Evolutionary conservation across 2,888 invertebrate species (phyloP).

Genomic region (Thereva nobilitata): DNA sequence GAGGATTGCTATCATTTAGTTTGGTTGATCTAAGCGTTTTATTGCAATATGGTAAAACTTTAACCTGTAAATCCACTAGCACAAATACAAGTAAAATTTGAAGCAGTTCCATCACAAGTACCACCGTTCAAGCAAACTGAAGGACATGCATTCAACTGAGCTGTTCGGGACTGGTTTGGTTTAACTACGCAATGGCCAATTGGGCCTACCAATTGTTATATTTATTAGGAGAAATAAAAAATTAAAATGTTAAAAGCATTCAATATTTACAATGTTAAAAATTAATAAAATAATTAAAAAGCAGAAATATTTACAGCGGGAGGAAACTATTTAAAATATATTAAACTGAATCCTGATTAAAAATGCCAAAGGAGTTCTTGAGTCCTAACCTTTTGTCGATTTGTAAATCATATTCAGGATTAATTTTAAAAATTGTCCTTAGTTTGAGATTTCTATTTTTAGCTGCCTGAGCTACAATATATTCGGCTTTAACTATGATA

Average conservation of each 20-base stretch:
- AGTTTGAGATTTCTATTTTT: too few relatives aligned
- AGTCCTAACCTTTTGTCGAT: too few relatives aligned
- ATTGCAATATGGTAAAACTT: constrained; percentile 42
- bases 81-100: constrained; percentile 75
- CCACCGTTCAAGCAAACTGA: constrained; percentile 71
- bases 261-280: too few relatives aligned
- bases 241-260: neutral
- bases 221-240: constrained; percentile 8
- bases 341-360: too few relatives aligned
- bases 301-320: too few relatives aligned
- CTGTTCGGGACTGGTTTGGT: constrained; percentile 51
- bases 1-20: constrained; percentile 1
- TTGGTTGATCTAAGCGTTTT: constrained; percentile 30
- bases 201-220: constrained; percentile 49
- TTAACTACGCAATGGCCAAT: constrained; percentile 57
- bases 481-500: too few relatives aligned
- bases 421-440: too few relatives aligned
- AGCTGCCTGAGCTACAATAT: too few relatives aligned
- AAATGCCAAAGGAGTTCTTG: too few relatives aligned
- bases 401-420: too few relatives aligned
- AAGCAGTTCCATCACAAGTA: constrained; percentile 68
- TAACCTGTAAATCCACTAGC: constrained; percentile 69
- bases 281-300: too few relatives aligned
- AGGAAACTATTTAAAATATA: too few relatives aligned
- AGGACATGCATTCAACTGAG: constrained; percentile 58